phyloP scores from a whole-genome alignment of 1,140 invertebrate genomes.

The Gonioctena quinquepunctata region DNA sequence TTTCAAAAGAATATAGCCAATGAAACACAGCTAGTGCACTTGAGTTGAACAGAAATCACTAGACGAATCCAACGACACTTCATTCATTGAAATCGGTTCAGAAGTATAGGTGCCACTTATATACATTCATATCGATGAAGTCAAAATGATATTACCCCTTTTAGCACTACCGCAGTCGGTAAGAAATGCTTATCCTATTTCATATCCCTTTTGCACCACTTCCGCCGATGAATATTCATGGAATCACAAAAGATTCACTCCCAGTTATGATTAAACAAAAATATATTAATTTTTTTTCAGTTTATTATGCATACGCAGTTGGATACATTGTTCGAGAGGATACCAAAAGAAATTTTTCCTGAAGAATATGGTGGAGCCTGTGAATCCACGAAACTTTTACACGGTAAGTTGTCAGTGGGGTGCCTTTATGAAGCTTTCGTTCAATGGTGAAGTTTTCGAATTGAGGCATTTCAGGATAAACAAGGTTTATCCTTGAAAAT shows the following conservation, averaged over 20 bases:
- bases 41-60: too few species aligned
- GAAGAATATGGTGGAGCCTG: slow-evolving; percentile 61
- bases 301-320: slow-evolving; percentile 55
- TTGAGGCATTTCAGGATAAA: too few species aligned
- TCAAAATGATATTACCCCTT: too few species aligned
- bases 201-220: background rate
- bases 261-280: background rate
- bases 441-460: too few species aligned
- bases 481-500: too few species aligned
- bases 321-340: slow-evolving; percentile 36
- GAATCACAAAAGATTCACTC: background rate
- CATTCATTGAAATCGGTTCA: too few species aligned
- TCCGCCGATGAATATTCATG: background rate
- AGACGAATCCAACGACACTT: too few species aligned
- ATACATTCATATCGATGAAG: too few species aligned
- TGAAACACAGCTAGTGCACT: too few species aligned
- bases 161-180: background rate
- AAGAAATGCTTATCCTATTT: background rate
- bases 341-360: slow-evolving; percentile 53
- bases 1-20: too few species aligned
- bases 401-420: slow-evolving; percentile 26
- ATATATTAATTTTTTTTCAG: slow-evolving; percentile 46
- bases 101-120: too few species aligned
- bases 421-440: too few species aligned
- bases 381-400: slow-evolving; percentile 48